Percentiles rank a stretch among this genome's conserved stretches.
phyloP scores from a whole-genome alignment of 1,140 invertebrate genomes.

The Aphelenchoides besseyi region DNA sequence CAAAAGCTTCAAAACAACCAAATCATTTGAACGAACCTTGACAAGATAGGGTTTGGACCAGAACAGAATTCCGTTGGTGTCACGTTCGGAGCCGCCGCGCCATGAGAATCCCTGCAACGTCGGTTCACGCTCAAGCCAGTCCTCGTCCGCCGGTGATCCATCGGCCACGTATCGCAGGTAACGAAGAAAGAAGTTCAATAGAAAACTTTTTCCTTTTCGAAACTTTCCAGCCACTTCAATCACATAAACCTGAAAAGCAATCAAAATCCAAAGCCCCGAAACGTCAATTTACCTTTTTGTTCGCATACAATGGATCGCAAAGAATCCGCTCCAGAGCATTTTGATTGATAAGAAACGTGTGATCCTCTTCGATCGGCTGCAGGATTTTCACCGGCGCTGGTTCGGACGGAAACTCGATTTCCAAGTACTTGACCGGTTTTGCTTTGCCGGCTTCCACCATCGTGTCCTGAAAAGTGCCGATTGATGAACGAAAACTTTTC shows the following conservation, averaged over 20 bases:
- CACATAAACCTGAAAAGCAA: slow-evolving; percentile 73
- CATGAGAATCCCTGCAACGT: slow-evolving; percentile 66
- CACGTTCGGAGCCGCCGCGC: slow-evolving; percentile 66
- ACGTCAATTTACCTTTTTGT: slow-evolving; percentile 65
- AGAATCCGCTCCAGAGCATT: slow-evolving; percentile 76
- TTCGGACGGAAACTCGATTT: slow-evolving; percentile 12
- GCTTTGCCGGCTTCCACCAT: neutral
- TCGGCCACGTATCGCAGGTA: slow-evolving; percentile 71
- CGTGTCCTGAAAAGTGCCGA: neutral
- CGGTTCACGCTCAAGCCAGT: slow-evolving; percentile 50
- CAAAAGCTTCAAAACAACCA: no score
- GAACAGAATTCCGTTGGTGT: slow-evolving; percentile 67
- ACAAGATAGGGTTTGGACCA: slow-evolving; percentile 67
- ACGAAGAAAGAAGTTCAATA: slow-evolving; percentile 85
- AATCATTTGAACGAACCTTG: slow-evolving; percentile 44
- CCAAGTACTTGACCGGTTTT: neutral
- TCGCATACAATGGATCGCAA: slow-evolving; percentile 65
- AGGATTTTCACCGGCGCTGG: slow-evolving; percentile 26
- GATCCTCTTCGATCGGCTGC: slow-evolving; percentile 25
- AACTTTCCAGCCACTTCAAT: slow-evolving; percentile 92
- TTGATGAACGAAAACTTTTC: neutral
- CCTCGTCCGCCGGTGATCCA: slow-evolving; percentile 23
- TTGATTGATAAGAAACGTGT: slow-evolving; percentile 33
- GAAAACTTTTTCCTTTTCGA: slow-evolving; percentile 90
- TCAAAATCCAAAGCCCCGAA: no score